Evolutionary conservation across 2,113 vertebrate genomes (phyloP), one percentile per base, ranked within the genome.

Genomic region (Epinephelus cyanopodus): DNA sequence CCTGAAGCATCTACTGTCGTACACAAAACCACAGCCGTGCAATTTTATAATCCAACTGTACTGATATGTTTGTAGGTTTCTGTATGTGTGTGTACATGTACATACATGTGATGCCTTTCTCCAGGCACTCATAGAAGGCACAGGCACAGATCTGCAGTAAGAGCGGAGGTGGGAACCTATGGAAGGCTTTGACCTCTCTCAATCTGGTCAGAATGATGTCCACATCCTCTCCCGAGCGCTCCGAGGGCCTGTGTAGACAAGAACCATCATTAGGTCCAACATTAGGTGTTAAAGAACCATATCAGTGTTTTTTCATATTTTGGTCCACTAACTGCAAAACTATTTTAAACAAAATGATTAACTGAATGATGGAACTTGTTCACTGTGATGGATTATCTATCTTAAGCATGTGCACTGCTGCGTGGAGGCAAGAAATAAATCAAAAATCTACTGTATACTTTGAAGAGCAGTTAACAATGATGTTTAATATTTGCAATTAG

Each of bases 71-170:
- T 45, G 19, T 17, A 52, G 50, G 23, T 47, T n/a, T 48, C 5
- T 29, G 19, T 64, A 12, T 8, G 21, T 14, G 61, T 61, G 56
- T 66, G 56, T 56, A 21, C 69, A 42, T 48, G 23, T 60, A 18
- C 87, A 13, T 96, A 99, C 98, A 89, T 56, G 98, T 99, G 89
- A 99, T 98, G 90, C 97, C 98, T 94, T 98, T 99, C 81, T 99
- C 98, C 95, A 99, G 94, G 83, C 96, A 97, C 93, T 99, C 98
- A 61, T 99, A 99, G 91, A 98, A 99, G 77, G 97, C 96, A 90
- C 97, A 98, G 72, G 98, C 94, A 80, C 98, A 99, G 92, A 99
- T 99, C 94, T 99, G 98, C 91, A 99, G 96, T 60, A 99, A 94
- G 74, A 99, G 97, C 27, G 96, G 97, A 82, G 97, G 97, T 81